phyloP scores from a whole-genome alignment of 1,140 invertebrate genomes.

The Galendromus occidentalis region DNA sequence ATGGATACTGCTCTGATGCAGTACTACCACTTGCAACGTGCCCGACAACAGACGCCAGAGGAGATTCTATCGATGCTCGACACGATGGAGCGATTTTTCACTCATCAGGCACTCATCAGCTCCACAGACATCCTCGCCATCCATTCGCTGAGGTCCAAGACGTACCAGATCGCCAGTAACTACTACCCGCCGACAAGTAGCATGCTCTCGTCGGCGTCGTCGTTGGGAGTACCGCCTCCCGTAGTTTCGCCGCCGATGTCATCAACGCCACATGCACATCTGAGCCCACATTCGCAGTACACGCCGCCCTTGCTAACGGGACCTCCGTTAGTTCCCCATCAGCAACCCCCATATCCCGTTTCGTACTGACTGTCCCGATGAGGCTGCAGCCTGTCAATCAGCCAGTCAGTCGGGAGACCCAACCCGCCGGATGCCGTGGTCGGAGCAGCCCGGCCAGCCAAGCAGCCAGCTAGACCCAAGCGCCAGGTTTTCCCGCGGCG shows the following conservation, averaged over 20 bases:
- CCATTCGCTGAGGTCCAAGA: slow-evolving; percentile 7
- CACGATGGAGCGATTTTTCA: slow-evolving; percentile 9
- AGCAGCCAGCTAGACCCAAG: no score
- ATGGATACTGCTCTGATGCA: slow-evolving; percentile 10
- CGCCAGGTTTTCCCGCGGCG: no score
- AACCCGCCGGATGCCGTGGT: no score
- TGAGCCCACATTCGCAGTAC: neutral
- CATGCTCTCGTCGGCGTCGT: neutral
- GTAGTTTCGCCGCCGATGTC: neutral
- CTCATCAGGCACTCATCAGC: slow-evolving; percentile 10
- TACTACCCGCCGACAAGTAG: neutral
- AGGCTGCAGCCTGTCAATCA: no score
- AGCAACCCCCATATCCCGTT: neutral
- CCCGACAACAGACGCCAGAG: slow-evolving; percentile 2
- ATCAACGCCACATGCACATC: neutral
- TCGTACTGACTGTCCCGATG: no score
- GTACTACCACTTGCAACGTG: neutral
- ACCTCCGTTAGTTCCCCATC: neutral
- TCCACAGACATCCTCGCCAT: slow-evolving; percentile 10
- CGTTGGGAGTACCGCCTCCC: neutral
- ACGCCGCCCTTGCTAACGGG: neutral
- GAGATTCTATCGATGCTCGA: slow-evolving; percentile 9
- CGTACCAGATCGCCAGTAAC: slow-evolving; percentile 6
- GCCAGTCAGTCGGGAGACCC: no score
- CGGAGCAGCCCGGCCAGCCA: no score